Base-by-base conservation (phyloP, 2,888 invertebrate species). In the Thymelicus sylvestris region DNA sequence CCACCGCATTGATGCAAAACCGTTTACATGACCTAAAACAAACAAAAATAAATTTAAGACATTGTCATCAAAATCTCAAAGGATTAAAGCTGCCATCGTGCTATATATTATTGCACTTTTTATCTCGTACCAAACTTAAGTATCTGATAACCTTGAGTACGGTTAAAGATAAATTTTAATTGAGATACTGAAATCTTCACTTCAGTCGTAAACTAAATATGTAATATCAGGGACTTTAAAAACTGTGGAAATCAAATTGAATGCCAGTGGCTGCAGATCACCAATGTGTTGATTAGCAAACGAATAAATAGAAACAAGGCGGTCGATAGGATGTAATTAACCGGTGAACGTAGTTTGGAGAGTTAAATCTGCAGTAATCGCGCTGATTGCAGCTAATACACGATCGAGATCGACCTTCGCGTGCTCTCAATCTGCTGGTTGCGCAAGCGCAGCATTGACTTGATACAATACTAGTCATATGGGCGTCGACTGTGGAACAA, bases 381-480 rank as follows among this genome's bases (percentile, higher is more conserved):
- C 71, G 75, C 55, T 67, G 72, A 78, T 79, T 78, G 64, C 64
- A 59, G 63, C 7, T 62, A 55, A 77, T 73, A 62, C 67, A 73
- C 73, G 74, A 74, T 75, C 74, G 74, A 69, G 74, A 72, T 72
- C 78, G 79, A 75, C 80, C 80, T 80, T 80, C 80, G 79, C 79
- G 80, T 80, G 79, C 71, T 72, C 76, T 75, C 73, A 69, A 65
- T 71, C 72, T 61, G 48, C 62, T 67, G 52, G 67, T 78, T 80
- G 74, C 77, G 76, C 75, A 77, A 76, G 62, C 71, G 59, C 74
- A 74, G 55, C 73, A 74, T 72, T 66, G 73, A 65, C 67, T 67
- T 69, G 66, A 52, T 74, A 66, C 74, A 67, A 70, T 64, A 64
- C 63, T 62, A 57, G 47, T 57, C 52, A 44, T 44, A 44, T 62